A percentile compares a stretch with the other conserved stretches of the same genome.
phyloP scores from a whole-genome alignment of 1,140 invertebrate species.

The Phocides pigmalion region DNA sequence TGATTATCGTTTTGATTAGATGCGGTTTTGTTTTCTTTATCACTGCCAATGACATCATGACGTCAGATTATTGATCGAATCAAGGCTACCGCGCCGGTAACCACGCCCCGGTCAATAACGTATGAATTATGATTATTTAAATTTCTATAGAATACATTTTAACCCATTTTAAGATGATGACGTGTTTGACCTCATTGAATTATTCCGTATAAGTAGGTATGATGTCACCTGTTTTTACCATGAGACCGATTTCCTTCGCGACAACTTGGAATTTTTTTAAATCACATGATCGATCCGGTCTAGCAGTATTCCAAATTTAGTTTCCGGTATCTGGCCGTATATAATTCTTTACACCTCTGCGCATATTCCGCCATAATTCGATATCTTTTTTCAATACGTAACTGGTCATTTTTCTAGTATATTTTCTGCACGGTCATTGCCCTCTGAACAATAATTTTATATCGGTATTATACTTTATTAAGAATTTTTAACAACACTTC shows the following conservation, averaged over 20 bases:
- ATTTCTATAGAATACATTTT: neutral
- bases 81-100: conserved; percentile 38
- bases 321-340: no score
- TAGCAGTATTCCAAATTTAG: no score
- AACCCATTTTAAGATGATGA: conserved; percentile 16
- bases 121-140: neutral
- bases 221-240: conserved; percentile 37
- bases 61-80: conserved; percentile 25
- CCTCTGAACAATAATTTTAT: no score
- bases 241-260: conserved; percentile 3
- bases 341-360: no score
- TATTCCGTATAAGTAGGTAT: conserved; percentile 8
- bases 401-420: no score
- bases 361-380: no score
- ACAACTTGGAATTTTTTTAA: neutral
- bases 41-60: neutral
- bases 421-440: no score
- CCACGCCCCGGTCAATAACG: conserved; percentile 31
- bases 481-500: no score
- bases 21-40: conserved; percentile 5
- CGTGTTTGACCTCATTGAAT: conserved; percentile 25
- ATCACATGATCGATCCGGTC: no score
- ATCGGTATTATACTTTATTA: no score
- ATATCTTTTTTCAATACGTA: no score
- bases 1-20: neutral